Conservation (phyloP, 2,113 vertebrate genomes). For the Pontoporia blainvillei region DNA sequence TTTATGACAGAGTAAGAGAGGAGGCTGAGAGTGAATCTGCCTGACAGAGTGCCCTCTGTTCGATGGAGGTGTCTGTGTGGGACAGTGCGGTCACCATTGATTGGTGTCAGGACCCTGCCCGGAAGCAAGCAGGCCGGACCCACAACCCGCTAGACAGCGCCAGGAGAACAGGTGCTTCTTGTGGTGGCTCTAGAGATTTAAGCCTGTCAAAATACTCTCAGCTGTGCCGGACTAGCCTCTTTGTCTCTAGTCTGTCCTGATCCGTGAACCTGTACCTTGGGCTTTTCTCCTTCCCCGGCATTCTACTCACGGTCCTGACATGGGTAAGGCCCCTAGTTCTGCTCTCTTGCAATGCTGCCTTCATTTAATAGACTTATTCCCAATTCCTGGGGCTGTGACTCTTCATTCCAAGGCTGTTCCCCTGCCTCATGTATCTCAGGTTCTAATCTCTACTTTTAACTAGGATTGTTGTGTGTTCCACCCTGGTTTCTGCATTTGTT, state of each 20-base stretch:
- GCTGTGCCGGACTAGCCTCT: background rate
- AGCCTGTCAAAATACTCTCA: background rate
- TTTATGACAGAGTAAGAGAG: slow-evolving; percentile 31
- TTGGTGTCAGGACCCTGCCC: slow-evolving; percentile 32
- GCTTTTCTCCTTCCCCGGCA: background rate
- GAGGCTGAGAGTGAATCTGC: slow-evolving; percentile 11
- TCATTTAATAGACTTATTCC: too few relatives aligned
- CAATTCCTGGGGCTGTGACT: accelerated
- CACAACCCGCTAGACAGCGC: background rate
- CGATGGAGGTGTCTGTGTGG: background rate
- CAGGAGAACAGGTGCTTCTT: background rate
- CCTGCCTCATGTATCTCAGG: accelerated
- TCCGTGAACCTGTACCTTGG: background rate
- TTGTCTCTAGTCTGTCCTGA: background rate
- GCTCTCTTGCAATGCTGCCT: background rate
- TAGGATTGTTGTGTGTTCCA: background rate
- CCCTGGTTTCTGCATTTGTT: background rate
- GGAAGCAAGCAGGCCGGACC: background rate
- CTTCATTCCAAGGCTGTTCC: background rate
- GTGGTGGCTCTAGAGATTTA: background rate
- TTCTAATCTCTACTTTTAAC: background rate
- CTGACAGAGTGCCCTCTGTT: background rate
- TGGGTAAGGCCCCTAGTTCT: background rate
- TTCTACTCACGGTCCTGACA: background rate
- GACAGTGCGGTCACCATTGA: background rate